Percentiles rank a stretch among this genome's conserved stretches.
Evolutionary conservation across 30 jellyfish, hydroid and myxozoan species (phyloP).

Genomic region (Clytia hemisphaerica): DNA sequence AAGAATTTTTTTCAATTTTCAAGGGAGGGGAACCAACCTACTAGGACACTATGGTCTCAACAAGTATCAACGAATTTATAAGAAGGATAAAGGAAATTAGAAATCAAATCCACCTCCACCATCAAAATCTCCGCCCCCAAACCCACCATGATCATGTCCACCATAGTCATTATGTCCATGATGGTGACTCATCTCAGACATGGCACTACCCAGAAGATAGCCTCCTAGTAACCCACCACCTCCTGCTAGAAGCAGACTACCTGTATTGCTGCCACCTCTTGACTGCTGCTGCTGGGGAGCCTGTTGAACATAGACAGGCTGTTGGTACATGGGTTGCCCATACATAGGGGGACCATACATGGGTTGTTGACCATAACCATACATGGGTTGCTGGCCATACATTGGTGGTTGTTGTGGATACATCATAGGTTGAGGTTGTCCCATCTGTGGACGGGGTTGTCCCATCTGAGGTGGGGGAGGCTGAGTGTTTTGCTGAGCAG

Average conservation of each 20-base stretch:
- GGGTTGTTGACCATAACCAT: conserved; percentile 45
- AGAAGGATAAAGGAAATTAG: no score
- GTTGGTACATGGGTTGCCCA: conserved; percentile 68
- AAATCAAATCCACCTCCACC: no score
- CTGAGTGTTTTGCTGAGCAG: conserved; percentile 13
- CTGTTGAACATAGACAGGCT: conserved; percentile 64
- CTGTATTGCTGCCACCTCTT: conserved; percentile 53
- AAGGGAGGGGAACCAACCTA: no score
- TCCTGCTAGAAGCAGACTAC: conserved; percentile 89
- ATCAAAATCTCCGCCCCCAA: conserved; percentile 34
- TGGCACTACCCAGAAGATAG: conserved; percentile 69
- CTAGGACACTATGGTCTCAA: no score
- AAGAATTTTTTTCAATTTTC: no score
- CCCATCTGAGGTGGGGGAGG: conserved; percentile 13
- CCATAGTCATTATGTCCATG: conserved; percentile 61
- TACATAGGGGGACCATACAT: conserved; percentile 62
- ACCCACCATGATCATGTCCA: conserved; percentile 25
- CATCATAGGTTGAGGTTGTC: conserved; percentile 28
- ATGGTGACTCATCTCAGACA: conserved; percentile 49
- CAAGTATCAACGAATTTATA: no score
- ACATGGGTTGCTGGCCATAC: conserved; percentile 42
- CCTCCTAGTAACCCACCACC: conserved; percentile 95
- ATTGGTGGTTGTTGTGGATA: conserved; percentile 45
- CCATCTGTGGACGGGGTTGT: conserved; percentile 13
- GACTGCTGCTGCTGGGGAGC: conserved; percentile 67